Conservation (phyloP, 2,797 vertebrate genomes). For the Mus minutoides region DNA sequence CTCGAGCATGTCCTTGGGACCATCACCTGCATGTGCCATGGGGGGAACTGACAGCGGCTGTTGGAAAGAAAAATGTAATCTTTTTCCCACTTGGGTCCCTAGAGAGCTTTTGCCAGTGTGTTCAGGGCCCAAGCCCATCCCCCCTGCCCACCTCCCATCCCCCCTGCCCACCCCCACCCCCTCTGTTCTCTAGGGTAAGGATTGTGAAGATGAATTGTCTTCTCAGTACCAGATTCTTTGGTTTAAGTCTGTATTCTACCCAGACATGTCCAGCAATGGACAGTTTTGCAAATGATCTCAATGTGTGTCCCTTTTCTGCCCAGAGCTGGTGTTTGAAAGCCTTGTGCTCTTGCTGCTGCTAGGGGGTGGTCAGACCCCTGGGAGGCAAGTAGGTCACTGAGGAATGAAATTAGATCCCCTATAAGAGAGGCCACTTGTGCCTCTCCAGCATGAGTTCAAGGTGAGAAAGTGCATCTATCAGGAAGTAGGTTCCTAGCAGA, state of each 20-base stretch:
- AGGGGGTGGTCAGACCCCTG: neutral
- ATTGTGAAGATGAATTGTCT: neutral
- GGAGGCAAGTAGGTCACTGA: too few species aligned
- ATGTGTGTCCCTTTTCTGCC: accelerated
- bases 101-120: neutral
- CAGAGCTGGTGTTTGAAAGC: neutral
- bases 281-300: neutral
- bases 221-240: too few species aligned
- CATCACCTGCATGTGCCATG: accelerated
- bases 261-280: accelerated
- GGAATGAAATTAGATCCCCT: neutral
- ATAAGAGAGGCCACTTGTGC: too few species aligned
- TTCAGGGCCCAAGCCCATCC: too few species aligned
- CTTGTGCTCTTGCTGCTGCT: accelerated
- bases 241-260: accelerated
- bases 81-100: neutral
- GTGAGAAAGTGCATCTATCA: neutral
- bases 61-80: neutral
- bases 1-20: accelerated
- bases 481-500: neutral
- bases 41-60: neutral
- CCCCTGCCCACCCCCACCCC: too few species aligned
- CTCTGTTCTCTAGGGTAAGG: neutral
- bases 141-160: accelerated
- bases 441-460: accelerated